A percentile compares a stretch with the other conserved stretches of the same genome.
Conservation (phyloP, 2,797 vertebrate genomes). For the Diceros bicornis region DNA sequence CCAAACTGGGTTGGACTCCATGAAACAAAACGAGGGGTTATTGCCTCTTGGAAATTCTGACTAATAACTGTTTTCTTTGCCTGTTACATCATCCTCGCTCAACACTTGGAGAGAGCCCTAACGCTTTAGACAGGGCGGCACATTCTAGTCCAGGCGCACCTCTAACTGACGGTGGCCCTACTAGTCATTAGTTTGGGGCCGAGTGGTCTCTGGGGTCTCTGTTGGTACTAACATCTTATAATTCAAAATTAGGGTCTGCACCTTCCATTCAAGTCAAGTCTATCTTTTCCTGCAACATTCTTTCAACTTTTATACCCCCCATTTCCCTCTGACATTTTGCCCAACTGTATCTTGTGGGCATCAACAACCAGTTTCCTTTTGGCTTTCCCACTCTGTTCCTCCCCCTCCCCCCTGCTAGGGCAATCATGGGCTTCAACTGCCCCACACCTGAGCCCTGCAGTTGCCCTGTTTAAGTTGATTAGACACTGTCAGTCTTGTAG, state of each 20-base stretch:
- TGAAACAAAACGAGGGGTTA: constrained; percentile 25
- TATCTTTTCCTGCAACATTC: neutral
- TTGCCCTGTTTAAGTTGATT: constrained; percentile 38
- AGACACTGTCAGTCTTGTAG: neutral
- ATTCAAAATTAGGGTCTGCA: constrained; percentile 20
- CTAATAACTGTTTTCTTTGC: constrained; percentile 59
- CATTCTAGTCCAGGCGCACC: neutral
- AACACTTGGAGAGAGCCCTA: constrained; percentile 34
- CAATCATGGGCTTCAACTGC: neutral
- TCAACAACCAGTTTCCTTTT: neutral
- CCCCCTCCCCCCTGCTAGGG: neutral
- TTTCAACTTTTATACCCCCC: neutral
- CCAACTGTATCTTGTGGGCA: neutral
- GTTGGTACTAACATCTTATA: neutral
- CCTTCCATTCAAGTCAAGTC: neutral
- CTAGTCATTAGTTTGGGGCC: neutral
- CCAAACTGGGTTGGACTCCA: constrained; percentile 7
- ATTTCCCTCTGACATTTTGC: constrained; percentile 14
- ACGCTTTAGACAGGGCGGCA: neutral
- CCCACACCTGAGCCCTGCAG: neutral
- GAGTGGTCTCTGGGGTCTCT: neutral
- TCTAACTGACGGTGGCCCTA: neutral
- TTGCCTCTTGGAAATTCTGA: constrained; percentile 73
- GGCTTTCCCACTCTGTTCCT: neutral
- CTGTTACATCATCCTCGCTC: constrained; percentile 57